Evolutionary conservation across 2,797 vertebrate genomes (phyloP).

Genomic region (Xyrichtys novacula): DNA sequence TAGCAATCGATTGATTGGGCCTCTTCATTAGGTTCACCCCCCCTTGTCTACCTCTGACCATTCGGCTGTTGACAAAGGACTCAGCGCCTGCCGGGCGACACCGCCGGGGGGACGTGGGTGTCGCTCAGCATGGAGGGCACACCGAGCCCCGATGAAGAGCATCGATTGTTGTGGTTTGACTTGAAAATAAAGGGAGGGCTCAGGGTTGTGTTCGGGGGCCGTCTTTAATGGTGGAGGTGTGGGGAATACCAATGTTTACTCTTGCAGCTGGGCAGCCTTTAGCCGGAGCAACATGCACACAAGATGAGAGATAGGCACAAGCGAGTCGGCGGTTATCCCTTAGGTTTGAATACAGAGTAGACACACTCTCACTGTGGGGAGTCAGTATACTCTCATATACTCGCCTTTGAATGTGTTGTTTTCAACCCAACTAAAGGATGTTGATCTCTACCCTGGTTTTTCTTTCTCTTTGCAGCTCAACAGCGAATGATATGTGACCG

Average conservation of each 20-base stretch:
- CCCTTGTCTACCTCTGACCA: slow-evolving; percentile 51
- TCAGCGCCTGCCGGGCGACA: slow-evolving; percentile 19
- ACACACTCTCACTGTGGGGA: background rate
- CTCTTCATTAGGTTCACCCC: slow-evolving; percentile 75
- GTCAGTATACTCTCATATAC: background rate
- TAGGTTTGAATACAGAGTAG: background rate
- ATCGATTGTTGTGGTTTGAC: slow-evolving; percentile 62
- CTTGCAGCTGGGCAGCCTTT: slow-evolving; percentile 24
- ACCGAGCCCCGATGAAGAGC: slow-evolving; percentile 34
- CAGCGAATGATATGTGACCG: slow-evolving; percentile 92
- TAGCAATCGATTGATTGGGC: slow-evolving; percentile 63
- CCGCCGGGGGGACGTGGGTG: slow-evolving; percentile 39
- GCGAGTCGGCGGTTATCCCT: background rate
- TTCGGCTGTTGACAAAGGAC: slow-evolving; percentile 60
- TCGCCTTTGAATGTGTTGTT: too few relatives aligned
- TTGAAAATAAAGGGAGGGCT: slow-evolving; percentile 1
- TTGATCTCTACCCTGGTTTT: background rate
- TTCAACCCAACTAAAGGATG: too few relatives aligned
- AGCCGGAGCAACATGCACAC: background rate
- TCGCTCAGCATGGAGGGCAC: slow-evolving; percentile 56
- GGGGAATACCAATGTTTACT: slow-evolving; percentile 52
- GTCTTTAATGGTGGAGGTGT: slow-evolving; percentile 38
- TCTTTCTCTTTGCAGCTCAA: slow-evolving; percentile 80
- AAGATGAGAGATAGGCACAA: background rate
- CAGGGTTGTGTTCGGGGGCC: slow-evolving; percentile 9